phyloP scores from a whole-genome alignment of 1,140 invertebrate species.

The Diorhabda elongata region DNA sequence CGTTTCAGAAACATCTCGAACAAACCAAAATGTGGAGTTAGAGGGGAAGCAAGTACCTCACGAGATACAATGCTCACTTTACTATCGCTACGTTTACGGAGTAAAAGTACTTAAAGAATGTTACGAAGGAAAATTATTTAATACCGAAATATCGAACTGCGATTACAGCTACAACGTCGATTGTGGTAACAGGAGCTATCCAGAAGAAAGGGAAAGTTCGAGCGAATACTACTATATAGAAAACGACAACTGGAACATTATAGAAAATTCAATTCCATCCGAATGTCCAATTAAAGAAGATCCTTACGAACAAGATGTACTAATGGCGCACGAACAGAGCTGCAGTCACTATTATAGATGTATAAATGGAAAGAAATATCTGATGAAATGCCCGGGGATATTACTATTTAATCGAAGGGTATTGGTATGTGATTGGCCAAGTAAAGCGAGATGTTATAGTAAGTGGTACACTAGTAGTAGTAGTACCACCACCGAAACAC shows the following conservation, averaged over 20 bases:
- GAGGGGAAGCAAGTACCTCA: constrained; percentile 26
- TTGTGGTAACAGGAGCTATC: constrained; percentile 5
- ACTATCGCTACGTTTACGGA: constrained; percentile 44
- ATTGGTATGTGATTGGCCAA: constrained; percentile 26
- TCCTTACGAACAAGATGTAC: constrained; percentile 24
- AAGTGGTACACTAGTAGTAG: too few relatives aligned
- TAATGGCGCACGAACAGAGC: constrained; percentile 50
- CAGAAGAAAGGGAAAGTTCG: too few relatives aligned
- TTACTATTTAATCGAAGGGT: constrained; percentile 5
- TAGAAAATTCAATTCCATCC: constrained; percentile 1
- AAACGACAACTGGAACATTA: too few relatives aligned
- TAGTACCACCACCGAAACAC: too few relatives aligned
- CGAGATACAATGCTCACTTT: constrained; percentile 24
- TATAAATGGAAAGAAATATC: constrained; percentile 47
- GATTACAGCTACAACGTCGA: constrained; percentile 35
- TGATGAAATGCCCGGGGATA: constrained; percentile 47
- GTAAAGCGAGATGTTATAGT: background rate
- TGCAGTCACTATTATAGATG: constrained; percentile 57
- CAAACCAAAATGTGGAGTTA: background rate
- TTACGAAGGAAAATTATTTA: constrained; percentile 44
- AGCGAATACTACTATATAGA: too few relatives aligned
- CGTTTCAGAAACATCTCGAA: too few relatives aligned
- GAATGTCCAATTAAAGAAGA: constrained; percentile 8
- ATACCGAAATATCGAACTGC: constrained; percentile 40
- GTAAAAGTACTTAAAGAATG: constrained; percentile 35